Conservation (phyloP, 2,888 invertebrate species). For the Horisme vitalbata region DNA sequence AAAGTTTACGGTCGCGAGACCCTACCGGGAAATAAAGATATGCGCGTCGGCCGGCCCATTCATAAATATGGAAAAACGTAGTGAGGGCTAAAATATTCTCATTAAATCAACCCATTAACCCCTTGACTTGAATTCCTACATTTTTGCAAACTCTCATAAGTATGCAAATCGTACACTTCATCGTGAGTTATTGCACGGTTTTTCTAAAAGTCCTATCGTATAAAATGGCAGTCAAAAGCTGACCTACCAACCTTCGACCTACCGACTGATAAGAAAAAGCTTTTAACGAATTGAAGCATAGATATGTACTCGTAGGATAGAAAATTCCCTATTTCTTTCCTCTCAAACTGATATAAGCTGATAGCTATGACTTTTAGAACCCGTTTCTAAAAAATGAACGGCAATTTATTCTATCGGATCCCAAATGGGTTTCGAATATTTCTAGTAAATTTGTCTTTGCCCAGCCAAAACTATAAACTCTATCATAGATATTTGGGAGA, state of each 20-base stretch:
- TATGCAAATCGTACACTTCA: too few species aligned
- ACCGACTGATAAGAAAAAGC: constrained; percentile 8
- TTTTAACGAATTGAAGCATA: constrained; percentile 11
- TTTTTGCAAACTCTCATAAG: too few species aligned
- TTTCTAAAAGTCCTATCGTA: neutral
- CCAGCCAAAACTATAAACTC: too few species aligned
- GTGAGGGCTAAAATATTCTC: constrained; percentile 36
- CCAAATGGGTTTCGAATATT: constrained; percentile 16
- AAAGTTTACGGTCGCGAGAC: constrained; percentile 64
- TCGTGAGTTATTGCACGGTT: too few species aligned
- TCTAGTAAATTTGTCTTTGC: constrained; percentile 20
- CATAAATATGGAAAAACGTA: constrained; percentile 51
- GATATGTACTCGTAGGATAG: neutral
- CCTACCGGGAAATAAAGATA: constrained; percentile 69
- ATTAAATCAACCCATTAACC: constrained; percentile 37
- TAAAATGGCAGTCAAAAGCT: constrained; percentile 2
- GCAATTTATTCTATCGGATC: constrained; percentile 27
- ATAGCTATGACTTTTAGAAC: constrained; percentile 15
- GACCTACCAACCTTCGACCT: too few species aligned
- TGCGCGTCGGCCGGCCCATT: constrained; percentile 48
- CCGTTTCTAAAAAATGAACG: constrained; percentile 17
- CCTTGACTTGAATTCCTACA: constrained; percentile 23
- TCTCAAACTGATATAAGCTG: constrained; percentile 20
- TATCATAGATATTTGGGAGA: too few species aligned
- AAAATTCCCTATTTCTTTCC: constrained; percentile 21